Percentiles rank a stretch among this genome's conserved stretches.
phyloP scores from a whole-genome alignment of 2,113 vertebrate genomes.

The Hippocampus abdominalis region DNA sequence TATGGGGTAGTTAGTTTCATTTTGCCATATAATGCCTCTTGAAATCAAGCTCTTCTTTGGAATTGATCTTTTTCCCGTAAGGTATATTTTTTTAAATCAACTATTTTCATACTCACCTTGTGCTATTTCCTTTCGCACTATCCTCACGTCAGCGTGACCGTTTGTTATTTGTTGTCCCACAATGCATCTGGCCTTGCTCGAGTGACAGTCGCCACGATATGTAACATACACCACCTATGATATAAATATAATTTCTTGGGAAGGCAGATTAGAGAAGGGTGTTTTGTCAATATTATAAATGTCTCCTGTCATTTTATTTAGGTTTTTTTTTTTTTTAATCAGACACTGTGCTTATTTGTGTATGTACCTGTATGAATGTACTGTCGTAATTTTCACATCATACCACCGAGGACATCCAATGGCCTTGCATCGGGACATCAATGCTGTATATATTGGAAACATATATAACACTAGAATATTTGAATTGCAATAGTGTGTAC shows the following conservation, averaged over 20 bases:
- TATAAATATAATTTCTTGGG: slow-evolving; percentile 1
- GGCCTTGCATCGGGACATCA: slow-evolving; percentile 33
- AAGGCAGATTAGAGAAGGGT: not conserved
- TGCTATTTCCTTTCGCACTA: not conserved
- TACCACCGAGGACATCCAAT: slow-evolving; percentile 14
- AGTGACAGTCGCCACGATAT: slow-evolving; percentile 13
- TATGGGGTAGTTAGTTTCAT: not conserved
- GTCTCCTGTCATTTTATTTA: slow-evolving; percentile 34
- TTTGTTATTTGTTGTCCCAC: slow-evolving; percentile 16
- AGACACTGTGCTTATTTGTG: slow-evolving; percentile 26
- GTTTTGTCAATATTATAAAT: slow-evolving; percentile 30
- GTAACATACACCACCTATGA: slow-evolving; percentile 16
- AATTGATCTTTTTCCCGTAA: not conserved
- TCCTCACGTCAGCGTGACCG: not conserved
- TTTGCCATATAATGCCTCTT: not conserved
- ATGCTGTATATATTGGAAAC: slow-evolving; percentile 27
- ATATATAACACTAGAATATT: slow-evolving; percentile 42
- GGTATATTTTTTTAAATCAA: not conserved
- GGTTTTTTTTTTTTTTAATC: slow-evolving; percentile 27
- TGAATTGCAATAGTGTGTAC: slow-evolving; percentile 61
- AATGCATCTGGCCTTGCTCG: slow-evolving; percentile 23
- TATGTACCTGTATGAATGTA: slow-evolving; percentile 35
- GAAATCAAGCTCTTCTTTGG: not conserved
- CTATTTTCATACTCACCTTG: not conserved
- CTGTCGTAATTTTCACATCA: slow-evolving; percentile 31